phyloP scores from a whole-genome alignment of 1,140 invertebrate species.

The Ostrea edulis region DNA sequence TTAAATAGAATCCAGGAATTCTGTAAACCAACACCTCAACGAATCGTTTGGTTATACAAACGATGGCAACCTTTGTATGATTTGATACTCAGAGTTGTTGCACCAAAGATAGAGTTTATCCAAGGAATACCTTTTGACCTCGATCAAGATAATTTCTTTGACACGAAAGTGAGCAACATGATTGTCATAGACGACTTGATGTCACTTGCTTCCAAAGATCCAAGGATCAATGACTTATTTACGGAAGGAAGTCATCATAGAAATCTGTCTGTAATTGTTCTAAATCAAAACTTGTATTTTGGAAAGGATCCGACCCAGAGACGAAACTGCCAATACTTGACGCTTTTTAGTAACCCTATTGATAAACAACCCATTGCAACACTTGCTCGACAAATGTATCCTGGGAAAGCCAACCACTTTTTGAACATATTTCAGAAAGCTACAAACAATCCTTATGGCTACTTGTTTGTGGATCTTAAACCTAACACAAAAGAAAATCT shows the following conservation, averaged over 20 bases:
- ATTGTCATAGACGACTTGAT: conserved; percentile 32
- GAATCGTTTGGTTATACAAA: conserved; percentile 42
- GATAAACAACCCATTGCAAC: conserved; percentile 50
- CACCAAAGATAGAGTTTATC: not conserved
- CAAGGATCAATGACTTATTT: conserved; percentile 39
- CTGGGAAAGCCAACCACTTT: conserved; percentile 44
- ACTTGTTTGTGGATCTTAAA: too few relatives aligned
- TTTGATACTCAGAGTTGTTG: not conserved
- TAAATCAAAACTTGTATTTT: conserved; percentile 26
- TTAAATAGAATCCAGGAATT: not conserved
- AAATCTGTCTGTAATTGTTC: conserved; percentile 35
- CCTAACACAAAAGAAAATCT: too few relatives aligned
- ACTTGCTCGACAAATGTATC: conserved; percentile 58
- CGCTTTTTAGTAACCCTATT: conserved; percentile 52
- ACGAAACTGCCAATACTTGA: conserved; percentile 52
- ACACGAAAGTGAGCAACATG: conserved; percentile 6
- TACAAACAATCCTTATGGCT: too few relatives aligned
- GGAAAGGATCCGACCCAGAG: conserved; percentile 29
- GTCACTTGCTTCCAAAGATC: not conserved
- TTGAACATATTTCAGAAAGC: too few relatives aligned
- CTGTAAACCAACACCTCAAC: conserved; percentile 21
- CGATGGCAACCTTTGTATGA: conserved; percentile 47
- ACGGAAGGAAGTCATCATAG: conserved; percentile 44
- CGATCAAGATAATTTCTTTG: conserved; percentile 8
- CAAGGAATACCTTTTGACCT: conserved; percentile 10